Conservation (phyloP, 2,113 vertebrate genomes). For the Hippopotamus amphibius region DNA sequence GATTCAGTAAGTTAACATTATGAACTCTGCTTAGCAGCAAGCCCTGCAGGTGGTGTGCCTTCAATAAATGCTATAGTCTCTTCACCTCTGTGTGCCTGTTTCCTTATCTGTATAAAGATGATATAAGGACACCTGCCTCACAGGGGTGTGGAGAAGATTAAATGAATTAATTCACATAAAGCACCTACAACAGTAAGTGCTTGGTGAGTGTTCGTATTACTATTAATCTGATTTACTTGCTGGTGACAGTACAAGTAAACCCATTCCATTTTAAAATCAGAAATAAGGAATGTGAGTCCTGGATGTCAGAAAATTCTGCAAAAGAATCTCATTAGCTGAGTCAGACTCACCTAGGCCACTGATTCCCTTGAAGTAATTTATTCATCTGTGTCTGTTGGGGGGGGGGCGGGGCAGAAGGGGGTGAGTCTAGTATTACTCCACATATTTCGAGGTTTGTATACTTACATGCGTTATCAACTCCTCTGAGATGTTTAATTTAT, state of each 20-base stretch:
- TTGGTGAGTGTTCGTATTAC: neutral
- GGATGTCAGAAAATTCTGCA: slow-evolving; percentile 19
- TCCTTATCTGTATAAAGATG: neutral
- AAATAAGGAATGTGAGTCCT: neutral
- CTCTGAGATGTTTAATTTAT: neutral
- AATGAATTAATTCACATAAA: slow-evolving; percentile 13
- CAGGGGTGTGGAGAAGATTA: neutral
- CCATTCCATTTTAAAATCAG: neutral
- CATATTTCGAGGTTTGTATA: neutral
- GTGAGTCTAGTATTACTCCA: neutral
- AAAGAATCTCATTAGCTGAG: neutral
- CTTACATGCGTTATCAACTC: neutral
- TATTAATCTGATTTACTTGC: neutral
- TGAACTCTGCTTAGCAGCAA: neutral
- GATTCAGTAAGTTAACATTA: neutral
- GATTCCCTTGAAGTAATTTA: neutral
- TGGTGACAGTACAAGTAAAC: neutral
- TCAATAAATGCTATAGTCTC: neutral
- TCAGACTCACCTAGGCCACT: neutral
- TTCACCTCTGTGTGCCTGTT: neutral
- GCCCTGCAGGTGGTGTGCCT: neutral
- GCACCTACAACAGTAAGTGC: neutral
- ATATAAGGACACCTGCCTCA: neutral
- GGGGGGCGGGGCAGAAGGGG: neutral
- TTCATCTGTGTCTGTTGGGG: neutral